Percentiles rank a stretch among this genome's conserved stretches.
phyloP scores from a whole-genome alignment of 2,888 invertebrate species.

The Ophion slaviceki region DNA sequence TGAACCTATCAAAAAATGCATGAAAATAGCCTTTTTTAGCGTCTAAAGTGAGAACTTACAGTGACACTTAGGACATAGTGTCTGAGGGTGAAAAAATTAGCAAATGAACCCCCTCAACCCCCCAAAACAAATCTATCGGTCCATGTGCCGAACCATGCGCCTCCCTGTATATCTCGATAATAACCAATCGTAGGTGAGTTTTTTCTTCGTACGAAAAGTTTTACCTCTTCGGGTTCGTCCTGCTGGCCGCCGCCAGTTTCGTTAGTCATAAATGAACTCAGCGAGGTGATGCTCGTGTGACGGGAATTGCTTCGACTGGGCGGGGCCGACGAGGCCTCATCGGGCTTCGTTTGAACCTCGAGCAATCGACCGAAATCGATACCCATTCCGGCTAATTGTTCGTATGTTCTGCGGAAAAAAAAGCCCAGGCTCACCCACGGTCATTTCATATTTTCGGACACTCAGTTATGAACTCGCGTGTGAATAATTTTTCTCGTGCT shows the following conservation, averaged over 20 bases:
- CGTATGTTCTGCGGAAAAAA: slow-evolving; percentile 85
- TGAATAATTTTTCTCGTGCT: not conserved
- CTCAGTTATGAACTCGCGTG: not conserved
- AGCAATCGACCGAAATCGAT: slow-evolving; percentile 91
- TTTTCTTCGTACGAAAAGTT: slow-evolving; percentile 2
- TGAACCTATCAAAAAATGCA: too few relatives aligned
- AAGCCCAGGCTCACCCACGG: too few relatives aligned
- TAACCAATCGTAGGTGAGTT: not conserved
- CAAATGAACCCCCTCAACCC: too few relatives aligned
- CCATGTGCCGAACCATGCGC: too few relatives aligned
- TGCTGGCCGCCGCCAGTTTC: slow-evolving; percentile 69
- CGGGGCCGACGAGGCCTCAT: slow-evolving; percentile 73
- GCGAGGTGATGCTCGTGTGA: slow-evolving; percentile 78
- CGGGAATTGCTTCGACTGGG: slow-evolving; percentile 78
- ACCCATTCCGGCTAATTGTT: slow-evolving; percentile 89
- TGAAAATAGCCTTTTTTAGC: too few relatives aligned
- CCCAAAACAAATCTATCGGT: too few relatives aligned
- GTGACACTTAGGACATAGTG: too few relatives aligned
- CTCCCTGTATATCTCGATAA: not conserved
- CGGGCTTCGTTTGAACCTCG: slow-evolving; percentile 80
- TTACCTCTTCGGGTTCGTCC: slow-evolving; percentile 76
- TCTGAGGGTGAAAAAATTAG: too few relatives aligned
- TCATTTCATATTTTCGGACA: not conserved
- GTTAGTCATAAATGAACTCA: slow-evolving; percentile 77
- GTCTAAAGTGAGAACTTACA: too few relatives aligned